Evolutionary conservation across 1,140 invertebrate species (phyloP), one percentile per base, ranked within the genome.

Genomic region (Calliopsis andreniformis): DNA sequence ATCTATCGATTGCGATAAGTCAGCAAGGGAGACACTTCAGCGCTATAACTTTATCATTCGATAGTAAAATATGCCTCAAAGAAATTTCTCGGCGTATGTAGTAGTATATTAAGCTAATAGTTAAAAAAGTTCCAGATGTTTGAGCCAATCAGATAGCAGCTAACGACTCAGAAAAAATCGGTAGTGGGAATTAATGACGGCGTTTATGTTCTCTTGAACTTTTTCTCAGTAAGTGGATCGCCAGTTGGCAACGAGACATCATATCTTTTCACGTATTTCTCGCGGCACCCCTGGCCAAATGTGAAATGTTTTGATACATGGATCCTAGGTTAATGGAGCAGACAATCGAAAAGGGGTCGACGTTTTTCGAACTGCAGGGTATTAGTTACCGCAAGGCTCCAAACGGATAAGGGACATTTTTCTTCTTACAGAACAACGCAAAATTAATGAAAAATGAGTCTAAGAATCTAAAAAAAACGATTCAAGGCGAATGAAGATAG

Each of bases 191-290:
- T 70, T 70, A 70, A 70, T 70, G 14, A 39, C 18, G 23, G 42
- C 67, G 55, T 70, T 68, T 42, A 56, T 68, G 39, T 43, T 35
- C 8, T 51, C 18, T 68, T 70, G 23, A 59, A 59, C 25, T 56
- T 70, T 25, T 61, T 32, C 28, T 25, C 8, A 51, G 12, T 12
- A 10, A 56, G 35, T 35, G 51, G n/a, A 45, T 0, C 2, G 25
- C 3, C 51, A 30, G 12, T 35, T 61, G 68, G 55, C 68, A 61
- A 20, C 28, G 55, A 1, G n/a, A 25, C 68, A 61, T 28, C 55
- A 39, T 35, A 61, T 70, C 55, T 70, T 18, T 4, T 3, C 30
- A 16, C 55, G 5, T 25, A 47, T 59, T 59, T 59, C 28, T 12
- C 56, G n/a, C 23, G 23, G 8, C n/a, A 23, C 56, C 20, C 56